Base-by-base conservation (phyloP, 2,113 vertebrate genomes). In the Harpagus bidentatus region DNA sequence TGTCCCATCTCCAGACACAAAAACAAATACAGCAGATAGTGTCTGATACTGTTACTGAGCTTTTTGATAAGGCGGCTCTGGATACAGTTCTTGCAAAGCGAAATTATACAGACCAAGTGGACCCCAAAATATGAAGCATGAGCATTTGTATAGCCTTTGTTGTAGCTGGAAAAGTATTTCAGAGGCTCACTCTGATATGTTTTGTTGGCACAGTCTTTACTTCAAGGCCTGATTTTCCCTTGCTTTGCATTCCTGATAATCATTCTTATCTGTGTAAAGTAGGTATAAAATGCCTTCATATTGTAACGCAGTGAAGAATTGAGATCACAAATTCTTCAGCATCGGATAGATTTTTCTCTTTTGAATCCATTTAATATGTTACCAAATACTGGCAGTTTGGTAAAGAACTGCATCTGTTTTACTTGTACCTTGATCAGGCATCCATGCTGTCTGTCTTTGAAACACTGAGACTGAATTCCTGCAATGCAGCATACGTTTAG, bases 241-340 rank as follows among this genome's bases (percentile, higher is more conserved):
- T 93, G 34, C 3, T 3, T 50, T 88, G 48, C 25, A 15, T 69
- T 88, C 42, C 77, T 88, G 48, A 34, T 90, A 70, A 80, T 66
- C 28, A 73, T 80, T 80, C 26, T 40, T 73, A 32, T 19, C 34
- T 77, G 13, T 79, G 10, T 52, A 82, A 80, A 82, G 16, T 22
- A 69, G 9, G 6, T 59, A 72, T 59, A n/a, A 80, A 76, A 16
- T 65, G 14, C 62, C 16, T 67, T 92, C 47, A 16, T 36, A 56
- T 4, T 47, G 9, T 38, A 85, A 82, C 0, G 0, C 29, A n/a
- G 40, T 31, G 48, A 67, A 69, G 58, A 87, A 52, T 2, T 56
- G 34, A 43, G 19, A 59, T 74, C 29, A 19, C 29, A 76, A 73
- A 36, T 71, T 72, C 48, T 63, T 80, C 76, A 48, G 28, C 23